Conservation (phyloP, 2,797 vertebrate species). For the Sebastes itinus region DNA sequence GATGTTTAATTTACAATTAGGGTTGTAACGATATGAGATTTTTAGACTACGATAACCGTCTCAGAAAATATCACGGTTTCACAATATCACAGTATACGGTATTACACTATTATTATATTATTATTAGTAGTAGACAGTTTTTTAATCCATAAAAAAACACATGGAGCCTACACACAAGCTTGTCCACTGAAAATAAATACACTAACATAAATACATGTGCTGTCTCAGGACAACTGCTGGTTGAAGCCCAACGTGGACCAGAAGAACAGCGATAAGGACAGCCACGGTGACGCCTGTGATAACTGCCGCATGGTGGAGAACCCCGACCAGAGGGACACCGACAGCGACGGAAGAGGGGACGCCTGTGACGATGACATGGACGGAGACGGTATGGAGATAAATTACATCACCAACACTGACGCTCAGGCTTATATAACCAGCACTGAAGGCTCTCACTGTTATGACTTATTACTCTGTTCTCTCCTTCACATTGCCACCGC, state of each 20-base stretch:
- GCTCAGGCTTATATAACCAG: slow-evolving; percentile 51
- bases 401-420: slow-evolving; percentile 42
- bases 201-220: background rate
- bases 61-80: too few relatives aligned
- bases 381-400: slow-evolving; percentile 88
- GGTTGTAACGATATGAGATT: too few relatives aligned
- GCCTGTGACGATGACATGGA: slow-evolving; percentile 99
- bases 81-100: too few relatives aligned
- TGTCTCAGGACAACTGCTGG: slow-evolving; percentile 93
- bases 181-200: background rate
- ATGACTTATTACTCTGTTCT: slow-evolving; percentile 21
- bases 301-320: slow-evolving; percentile 91
- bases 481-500: slow-evolving; percentile 3
- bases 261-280: slow-evolving; percentile 93
- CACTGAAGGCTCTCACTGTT: slow-evolving; percentile 24
- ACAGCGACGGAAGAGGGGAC: slow-evolving; percentile 92
- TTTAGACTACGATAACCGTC: too few relatives aligned
- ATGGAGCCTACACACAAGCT: background rate
- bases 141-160: background rate
- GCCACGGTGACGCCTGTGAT: slow-evolving; percentile 96
- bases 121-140: background rate
- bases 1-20: background rate
- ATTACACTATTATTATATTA: too few relatives aligned
- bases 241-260: slow-evolving; percentile 92
- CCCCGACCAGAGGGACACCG: slow-evolving; percentile 95